Percentiles rank a stretch among this genome's conserved stretches.
phyloP scores from a whole-genome alignment of 2,888 invertebrate genomes.

The Conchocele bisecta region DNA sequence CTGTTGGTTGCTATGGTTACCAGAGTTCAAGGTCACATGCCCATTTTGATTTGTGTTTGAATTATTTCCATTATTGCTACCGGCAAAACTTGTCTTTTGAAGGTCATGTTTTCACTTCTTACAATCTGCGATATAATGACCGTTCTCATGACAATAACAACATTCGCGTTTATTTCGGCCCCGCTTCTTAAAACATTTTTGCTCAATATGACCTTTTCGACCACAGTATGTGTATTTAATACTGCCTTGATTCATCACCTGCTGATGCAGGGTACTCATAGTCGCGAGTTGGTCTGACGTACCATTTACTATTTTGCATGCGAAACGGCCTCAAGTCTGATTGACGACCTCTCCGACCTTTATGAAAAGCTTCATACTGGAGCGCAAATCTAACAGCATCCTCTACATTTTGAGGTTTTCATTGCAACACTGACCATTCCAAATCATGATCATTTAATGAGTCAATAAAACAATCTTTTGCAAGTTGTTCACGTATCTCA shows the following conservation, averaged over 20 bases:
- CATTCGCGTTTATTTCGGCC: neutral
- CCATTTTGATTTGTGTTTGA: neutral
- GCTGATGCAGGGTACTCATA: neutral
- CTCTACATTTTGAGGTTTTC: neutral
- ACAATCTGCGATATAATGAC: neutral
- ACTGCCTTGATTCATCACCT: neutral
- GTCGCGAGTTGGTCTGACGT: neutral
- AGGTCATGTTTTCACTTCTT: neutral
- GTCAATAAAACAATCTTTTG: slow-evolving; percentile 3
- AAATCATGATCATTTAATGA: neutral
- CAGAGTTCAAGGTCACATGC: neutral
- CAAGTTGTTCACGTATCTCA: neutral
- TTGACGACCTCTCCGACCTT: neutral
- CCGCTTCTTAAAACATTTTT: neutral
- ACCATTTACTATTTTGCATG: neutral
- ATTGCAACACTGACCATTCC: neutral
- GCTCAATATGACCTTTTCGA: neutral
- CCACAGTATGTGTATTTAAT: neutral
- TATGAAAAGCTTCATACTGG: neutral
- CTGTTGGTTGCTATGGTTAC: neutral
- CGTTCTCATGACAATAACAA: neutral
- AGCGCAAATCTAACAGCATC: neutral
- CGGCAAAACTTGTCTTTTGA: neutral
- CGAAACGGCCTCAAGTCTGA: neutral
- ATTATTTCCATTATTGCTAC: no score